phyloP scores from a whole-genome alignment of 2,113 vertebrate species.

The Cololabis saira region DNA sequence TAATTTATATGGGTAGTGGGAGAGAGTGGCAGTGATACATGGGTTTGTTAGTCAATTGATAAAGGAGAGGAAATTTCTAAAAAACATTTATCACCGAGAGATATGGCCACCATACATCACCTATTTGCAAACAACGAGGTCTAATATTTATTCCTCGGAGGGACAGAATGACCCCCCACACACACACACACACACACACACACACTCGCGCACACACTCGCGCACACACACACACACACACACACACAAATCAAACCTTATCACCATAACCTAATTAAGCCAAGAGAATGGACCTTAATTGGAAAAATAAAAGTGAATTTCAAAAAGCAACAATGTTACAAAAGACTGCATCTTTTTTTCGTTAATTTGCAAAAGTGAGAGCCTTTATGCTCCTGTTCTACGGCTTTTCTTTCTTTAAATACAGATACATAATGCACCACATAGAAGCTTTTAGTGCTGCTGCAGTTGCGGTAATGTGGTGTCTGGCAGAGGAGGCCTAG shows the following conservation, averaged over 20 bases:
- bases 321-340: constrained; percentile 28
- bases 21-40: constrained; percentile 97
- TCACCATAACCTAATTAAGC: constrained; percentile 77
- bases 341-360: constrained; percentile 40
- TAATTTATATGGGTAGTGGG: constrained; percentile 95
- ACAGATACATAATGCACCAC: constrained; percentile 27
- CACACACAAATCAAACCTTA: constrained; percentile 8
- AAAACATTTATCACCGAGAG: constrained; percentile 94
- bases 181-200: constrained; percentile 17
- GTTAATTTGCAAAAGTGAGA: constrained; percentile 21
- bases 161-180: constrained; percentile 79
- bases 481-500: constrained; percentile 39
- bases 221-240: constrained; percentile 24
- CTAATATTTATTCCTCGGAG: constrained; percentile 88
- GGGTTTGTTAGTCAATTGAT: constrained; percentile 97
- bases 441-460: constrained; percentile 40
- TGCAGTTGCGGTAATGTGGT: constrained; percentile 40
- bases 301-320: constrained; percentile 41
- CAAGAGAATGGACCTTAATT: constrained; percentile 73
- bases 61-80: constrained; percentile 98
- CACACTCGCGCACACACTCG: constrained; percentile 23
- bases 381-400: constrained; percentile 33
- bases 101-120: constrained; percentile 95
- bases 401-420: constrained; percentile 14
- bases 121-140: constrained; percentile 87